Evolutionary conservation across 2,797 vertebrate genomes (phyloP), one percentile per base, ranked within the genome.

Genomic region (Varecia variegata): DNA sequence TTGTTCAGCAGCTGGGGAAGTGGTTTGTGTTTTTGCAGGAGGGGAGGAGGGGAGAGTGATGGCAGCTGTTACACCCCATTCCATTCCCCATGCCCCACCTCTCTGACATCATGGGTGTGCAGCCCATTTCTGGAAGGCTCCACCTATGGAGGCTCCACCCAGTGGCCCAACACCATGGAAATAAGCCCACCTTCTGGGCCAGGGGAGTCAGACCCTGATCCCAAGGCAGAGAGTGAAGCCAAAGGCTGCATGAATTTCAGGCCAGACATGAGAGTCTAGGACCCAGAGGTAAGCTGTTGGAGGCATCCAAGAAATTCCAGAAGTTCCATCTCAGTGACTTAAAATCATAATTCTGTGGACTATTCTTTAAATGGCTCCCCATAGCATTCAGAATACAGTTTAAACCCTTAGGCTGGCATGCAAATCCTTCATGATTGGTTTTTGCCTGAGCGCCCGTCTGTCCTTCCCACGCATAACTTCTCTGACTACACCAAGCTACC

Each of bases 41-140:
- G 73, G 25, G 14, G 87, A 38, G 50, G 9, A 5, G 14, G 40
- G 50, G 10, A 35, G 12, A 14, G 12, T 35, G 67, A 73, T 62
- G 47, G 58, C 82, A 94, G 65, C 83, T 86, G 88, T 92, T 93
- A 87, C 14, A 25, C n/a, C 58, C 50, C 15, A 70, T 76, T 95
- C 67, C 23, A 23, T 70, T 88, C 82, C 65, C 77, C 50, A 18
- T 2, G 21, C 38, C 13, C 82, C 94, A 92, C 67, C 83, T 90
- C 84, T 96, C 79, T 97, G 96, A 97, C 91, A 90, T 96, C 97
- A 97, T 97, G 79, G 68, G 83, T 40, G 32, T 94, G 52, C 35
- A 30, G 38, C 86, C 86, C 83, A 62, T 88, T 96, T 94, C 97
- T 97, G 23, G 54, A 96, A 96, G 92, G 58, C 86, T n/a, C 91